These are phyloP conservation scores for Danionella cerebrum DNA, from an alignment of 2,113 vertebrate genomes.

Conservation along the genomic window DNA sequence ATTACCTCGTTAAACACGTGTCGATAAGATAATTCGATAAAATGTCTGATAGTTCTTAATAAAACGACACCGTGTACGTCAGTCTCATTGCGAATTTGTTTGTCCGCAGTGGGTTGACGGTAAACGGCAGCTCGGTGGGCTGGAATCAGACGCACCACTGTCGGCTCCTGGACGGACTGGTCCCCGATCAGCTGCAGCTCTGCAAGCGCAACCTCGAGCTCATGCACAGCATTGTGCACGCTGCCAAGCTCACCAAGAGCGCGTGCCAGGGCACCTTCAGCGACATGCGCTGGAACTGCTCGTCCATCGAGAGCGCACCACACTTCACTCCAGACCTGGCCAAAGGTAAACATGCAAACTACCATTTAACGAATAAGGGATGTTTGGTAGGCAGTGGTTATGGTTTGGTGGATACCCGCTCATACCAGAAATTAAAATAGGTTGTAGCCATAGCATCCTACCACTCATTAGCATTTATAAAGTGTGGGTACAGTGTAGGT, in stretches of 20 bases:
- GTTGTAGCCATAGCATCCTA: too few species aligned
- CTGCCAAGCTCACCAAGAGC: conserved; percentile 49
- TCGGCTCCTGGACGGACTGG: conserved; percentile 48
- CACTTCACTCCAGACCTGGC: conserved; percentile 59
- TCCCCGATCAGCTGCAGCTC: conserved; percentile 58
- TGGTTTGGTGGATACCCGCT: too few species aligned
- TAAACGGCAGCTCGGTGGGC: conserved; percentile 44
- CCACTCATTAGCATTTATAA: too few species aligned
- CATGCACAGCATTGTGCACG: conserved; percentile 62
- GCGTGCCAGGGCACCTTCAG: conserved; percentile 57
- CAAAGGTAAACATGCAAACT: conserved; percentile 51
- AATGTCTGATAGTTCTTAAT: too few species aligned
- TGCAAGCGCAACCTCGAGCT: conserved; percentile 67
- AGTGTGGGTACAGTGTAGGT: too few species aligned
- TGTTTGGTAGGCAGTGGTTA: too few species aligned
- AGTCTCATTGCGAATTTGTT: not conserved
- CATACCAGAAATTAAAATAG: too few species aligned
- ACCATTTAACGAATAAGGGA: too few species aligned
- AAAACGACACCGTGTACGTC: too few species aligned
- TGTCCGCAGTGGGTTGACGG: conserved; percentile 51
- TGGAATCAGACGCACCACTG: conserved; percentile 70
- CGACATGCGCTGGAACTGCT: conserved; percentile 71
- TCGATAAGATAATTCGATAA: not conserved
- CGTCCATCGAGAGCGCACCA: conserved; percentile 57
- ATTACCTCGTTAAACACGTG: not conserved